Percentiles rank a stretch among this genome's conserved stretches.
phyloP scores from a whole-genome alignment of 1,140 invertebrate genomes.

The Physella acuta region DNA sequence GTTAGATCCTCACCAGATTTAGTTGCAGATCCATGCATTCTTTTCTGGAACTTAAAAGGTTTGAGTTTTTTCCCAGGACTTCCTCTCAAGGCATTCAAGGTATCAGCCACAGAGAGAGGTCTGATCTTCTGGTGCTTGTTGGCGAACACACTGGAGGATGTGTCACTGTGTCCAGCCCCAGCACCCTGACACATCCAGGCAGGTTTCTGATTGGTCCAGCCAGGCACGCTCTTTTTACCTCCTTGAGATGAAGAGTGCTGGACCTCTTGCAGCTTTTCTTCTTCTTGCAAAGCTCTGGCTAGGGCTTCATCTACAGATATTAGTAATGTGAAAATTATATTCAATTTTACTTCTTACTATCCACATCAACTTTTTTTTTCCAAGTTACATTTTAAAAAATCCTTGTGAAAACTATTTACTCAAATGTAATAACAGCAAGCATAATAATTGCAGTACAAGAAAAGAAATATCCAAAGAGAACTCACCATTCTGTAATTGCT shows the following conservation, averaged over 20 bases:
- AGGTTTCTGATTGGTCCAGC: conserved; percentile 10
- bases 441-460: no score
- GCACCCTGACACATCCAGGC: conserved; percentile 1
- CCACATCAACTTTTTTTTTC: no score
- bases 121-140: background rate
- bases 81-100: conserved; percentile 1
- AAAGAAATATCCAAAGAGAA: background rate
- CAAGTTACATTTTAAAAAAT: no score
- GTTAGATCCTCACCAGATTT: conserved; percentile 15
- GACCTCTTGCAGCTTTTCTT: background rate
- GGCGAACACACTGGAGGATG: background rate
- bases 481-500: conserved; percentile 9
- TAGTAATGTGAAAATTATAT: no score
- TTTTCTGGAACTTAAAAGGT: conserved; percentile 4
- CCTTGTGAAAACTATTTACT: no score
- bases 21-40: background rate
- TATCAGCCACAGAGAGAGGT: conserved; percentile 5
- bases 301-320: conserved; percentile 21
- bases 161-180: background rate
- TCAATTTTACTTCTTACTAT: no score
- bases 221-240: background rate
- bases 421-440: no score
- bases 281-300: conserved; percentile 19
- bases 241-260: no score
- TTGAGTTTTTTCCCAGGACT: background rate